Conservation (phyloP, 37 sponge, comb jelly and placozoan genomes). For the Theonella swinhoei region DNA sequence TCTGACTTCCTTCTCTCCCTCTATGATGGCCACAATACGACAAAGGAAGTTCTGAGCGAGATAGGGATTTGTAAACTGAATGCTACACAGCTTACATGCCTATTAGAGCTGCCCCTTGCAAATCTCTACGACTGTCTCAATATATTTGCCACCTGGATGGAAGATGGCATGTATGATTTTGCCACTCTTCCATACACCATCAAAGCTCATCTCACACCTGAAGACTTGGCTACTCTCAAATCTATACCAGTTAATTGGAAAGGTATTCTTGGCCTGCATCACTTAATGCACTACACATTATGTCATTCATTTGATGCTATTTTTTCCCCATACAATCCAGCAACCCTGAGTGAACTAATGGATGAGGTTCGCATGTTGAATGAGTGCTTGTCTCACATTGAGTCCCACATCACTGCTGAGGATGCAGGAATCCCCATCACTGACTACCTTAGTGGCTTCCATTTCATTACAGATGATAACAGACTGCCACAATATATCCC, state of each 20-base stretch:
- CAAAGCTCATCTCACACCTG: constrained; percentile 49
- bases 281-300: no score
- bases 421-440: constrained; percentile 41
- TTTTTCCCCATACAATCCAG: not conserved
- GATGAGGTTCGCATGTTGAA: constrained; percentile 33
- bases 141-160: constrained; percentile 70
- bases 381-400: constrained; percentile 49
- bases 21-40: constrained; percentile 24
- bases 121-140: constrained; percentile 22
- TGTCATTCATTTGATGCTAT: no score
- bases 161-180: constrained; percentile 79
- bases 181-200: constrained; percentile 54
- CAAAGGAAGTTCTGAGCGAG: constrained; percentile 4
- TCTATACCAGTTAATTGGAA: constrained; percentile 12
- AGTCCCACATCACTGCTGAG: constrained; percentile 15
- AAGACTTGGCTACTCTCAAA: constrained; percentile 23
- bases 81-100: constrained; percentile 14
- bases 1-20: constrained; percentile 26
- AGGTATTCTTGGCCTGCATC: no score
- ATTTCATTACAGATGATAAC: constrained; percentile 36
- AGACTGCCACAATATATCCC: constrained; percentile 38
- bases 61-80: constrained; percentile 27
- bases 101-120: constrained; percentile 26
- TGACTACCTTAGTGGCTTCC: constrained; percentile 28
- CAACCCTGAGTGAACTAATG: constrained; percentile 7